These are phyloP conservation scores for Caradrina clavipalpis DNA, from an alignment of 2,888 invertebrate genomes.

Conservation along the genomic window DNA sequence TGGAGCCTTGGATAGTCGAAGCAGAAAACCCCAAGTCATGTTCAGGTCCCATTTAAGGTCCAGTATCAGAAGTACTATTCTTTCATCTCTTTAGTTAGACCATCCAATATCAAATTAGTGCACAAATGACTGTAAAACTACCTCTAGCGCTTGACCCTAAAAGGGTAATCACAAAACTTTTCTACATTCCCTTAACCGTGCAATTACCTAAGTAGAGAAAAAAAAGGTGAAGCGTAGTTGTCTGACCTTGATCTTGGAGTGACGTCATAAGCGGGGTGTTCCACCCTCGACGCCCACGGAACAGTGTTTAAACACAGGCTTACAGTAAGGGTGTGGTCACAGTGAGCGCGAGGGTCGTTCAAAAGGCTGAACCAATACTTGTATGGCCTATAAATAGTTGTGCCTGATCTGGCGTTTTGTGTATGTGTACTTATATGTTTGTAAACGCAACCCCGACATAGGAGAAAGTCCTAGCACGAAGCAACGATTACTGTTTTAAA, in stretches of 20 bases:
- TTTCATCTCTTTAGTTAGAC: background rate
- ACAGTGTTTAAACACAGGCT: constrained; percentile 37
- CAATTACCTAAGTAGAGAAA: constrained; percentile 45
- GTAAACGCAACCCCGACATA: too few species aligned
- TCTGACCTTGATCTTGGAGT: constrained; percentile 66
- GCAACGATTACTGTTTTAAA: too few species aligned
- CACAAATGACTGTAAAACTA: constrained; percentile 5
- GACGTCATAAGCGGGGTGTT: constrained; percentile 61
- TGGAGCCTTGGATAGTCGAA: too few species aligned
- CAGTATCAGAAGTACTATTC: background rate
- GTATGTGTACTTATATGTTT: too few species aligned
- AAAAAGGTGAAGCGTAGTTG: constrained; percentile 53
- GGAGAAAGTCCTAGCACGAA: too few species aligned
- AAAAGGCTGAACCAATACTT: too few species aligned
- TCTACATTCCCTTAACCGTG: constrained; percentile 37
- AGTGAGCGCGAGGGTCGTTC: background rate
- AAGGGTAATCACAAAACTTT: constrained; percentile 35
- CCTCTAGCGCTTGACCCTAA: constrained; percentile 15
- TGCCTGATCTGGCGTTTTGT: too few species aligned
- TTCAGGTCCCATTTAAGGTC: background rate
- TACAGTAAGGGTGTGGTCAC: background rate
- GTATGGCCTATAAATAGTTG: too few species aligned
- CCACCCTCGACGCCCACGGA: constrained; percentile 60
- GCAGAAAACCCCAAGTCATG: background rate
- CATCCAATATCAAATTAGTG: constrained; percentile 7